Base-by-base conservation (phyloP, 2,113 vertebrate species). In the Charadrius vociferus region DNA sequence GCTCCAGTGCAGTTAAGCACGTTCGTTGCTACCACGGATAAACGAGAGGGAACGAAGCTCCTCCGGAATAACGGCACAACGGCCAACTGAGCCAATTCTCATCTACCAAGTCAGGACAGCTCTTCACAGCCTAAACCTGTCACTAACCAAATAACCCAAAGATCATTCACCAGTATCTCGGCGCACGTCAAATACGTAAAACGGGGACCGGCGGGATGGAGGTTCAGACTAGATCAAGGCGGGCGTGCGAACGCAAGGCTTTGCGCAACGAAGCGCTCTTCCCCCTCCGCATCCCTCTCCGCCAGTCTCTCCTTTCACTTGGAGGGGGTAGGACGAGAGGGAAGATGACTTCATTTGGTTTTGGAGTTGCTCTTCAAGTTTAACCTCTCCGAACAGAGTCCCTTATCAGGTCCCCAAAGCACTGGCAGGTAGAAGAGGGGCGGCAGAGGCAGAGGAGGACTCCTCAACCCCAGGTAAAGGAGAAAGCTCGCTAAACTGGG, bases 221-320 rank as follows among this genome's bases (percentile, higher is more conserved):
- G 19, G 12, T 22, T 77, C 49, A 58, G 21, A 63, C 20, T 0
- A 30, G 72, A 59, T 36, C 30, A 16, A 39, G 6, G 8, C 6
- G 12, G 30, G 70, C 53, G 49, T 26, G 26, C 36, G 56, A 80
- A 37, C 3, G 4, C 16, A 20, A 20, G 39, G 13, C 34, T 58
- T 41, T 29, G n/a, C 29, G 26, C 58, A 34, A 43, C 0, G 0
- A 26, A 66, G n/a, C 1, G 1, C 15, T 49, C 49, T 17, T 34
- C 20, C 11, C 11, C 18, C 49, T 71, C 61, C 2, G 0, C 1
- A 30, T 36, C 45, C 41, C 67, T 65, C 77, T 47, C 15, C 21
- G 12, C 32, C 11, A 52, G 26, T 26, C 15, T 23, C 43, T 55
- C 21, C 45, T 80, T 68, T 39, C 18, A 17, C 45, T 43, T 59